A percentile compares a stretch with the other conserved stretches of the same genome.
phyloP scores from a whole-genome alignment of 2,797 vertebrate species.

The Mus spretus region DNA sequence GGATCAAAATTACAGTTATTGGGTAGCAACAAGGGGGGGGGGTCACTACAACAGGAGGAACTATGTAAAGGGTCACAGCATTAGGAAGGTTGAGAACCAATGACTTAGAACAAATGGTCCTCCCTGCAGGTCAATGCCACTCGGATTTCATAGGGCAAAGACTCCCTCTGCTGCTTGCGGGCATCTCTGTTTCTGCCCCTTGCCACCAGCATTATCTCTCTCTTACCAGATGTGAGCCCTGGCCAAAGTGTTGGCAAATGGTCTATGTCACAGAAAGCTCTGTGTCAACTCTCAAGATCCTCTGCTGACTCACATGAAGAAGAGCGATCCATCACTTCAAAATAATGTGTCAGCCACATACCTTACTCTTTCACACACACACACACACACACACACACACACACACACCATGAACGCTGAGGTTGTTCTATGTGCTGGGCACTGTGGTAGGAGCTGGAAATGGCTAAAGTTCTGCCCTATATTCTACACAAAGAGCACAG shows the following conservation, averaged over 20 bases:
- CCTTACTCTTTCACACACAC: background rate
- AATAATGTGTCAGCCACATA: fast-evolving
- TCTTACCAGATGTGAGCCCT: background rate
- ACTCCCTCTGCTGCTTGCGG: background rate
- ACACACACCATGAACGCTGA: background rate
- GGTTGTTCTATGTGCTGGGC: background rate
- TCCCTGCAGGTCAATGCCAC: background rate
- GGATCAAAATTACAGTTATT: background rate
- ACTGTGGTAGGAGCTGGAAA: background rate
- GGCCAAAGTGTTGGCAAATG: background rate
- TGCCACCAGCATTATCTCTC: background rate
- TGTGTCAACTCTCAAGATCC: background rate
- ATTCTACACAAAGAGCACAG: background rate
- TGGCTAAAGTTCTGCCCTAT: background rate
- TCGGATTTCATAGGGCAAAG: background rate
- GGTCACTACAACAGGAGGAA: background rate
- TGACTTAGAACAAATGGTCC: background rate
- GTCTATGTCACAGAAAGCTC: background rate
- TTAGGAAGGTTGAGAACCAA: background rate
- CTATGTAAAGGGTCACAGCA: background rate
- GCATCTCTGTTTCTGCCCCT: background rate
- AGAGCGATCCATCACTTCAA: background rate
- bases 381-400: background rate
- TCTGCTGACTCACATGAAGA: background rate
- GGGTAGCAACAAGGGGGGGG: background rate